Evolutionary conservation across 2,888 invertebrate genomes (phyloP), one percentile per base, ranked within the genome.

Genomic region (Pollenia griseotomentosa): DNA sequence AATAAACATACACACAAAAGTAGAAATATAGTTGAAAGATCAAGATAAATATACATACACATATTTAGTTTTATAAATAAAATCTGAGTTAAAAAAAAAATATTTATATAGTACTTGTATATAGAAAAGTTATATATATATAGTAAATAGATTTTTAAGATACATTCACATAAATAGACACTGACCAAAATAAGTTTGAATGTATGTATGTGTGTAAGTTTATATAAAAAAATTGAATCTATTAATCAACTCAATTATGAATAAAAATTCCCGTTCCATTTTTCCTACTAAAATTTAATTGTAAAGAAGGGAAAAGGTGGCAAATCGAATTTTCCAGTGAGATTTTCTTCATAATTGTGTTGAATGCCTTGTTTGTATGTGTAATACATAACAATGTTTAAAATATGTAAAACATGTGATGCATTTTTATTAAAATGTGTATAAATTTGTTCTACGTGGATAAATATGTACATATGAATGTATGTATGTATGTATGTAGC

Each of bases 91-190:
- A 33, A n/a, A n/a, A n/a, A 40, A 9, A 68, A 14, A 61, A 51
- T 9, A 51, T 68, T 19, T 19, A 23, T n/a, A 61, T 40, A 11
- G 61, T 66, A 66, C 11, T 23, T 46, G 12, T 23, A 68, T 68
- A 51, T 1, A n/a, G 23, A 6, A 33, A 33, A 6, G 6, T 33
- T 6, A 6, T 33, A 33, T 33, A 33, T 33, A 33, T 33, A 33
- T 33, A 33, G 33, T 33, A 33, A 33, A 2, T 33, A 33, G 33
- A 33, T 33, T 6, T 33, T 5, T 33, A 46, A 12, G 23, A 59
- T 68, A 23, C 33, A 48, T 59, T 63, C 55, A 57, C 55, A 33
- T 33, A 33, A 33, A 75, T 63, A 75, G 53, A 53, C 14, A 53
- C 40, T 40, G 77, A 42, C 42, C 16, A 16, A 63, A 63, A 63